Evolutionary conservation across 2,888 invertebrate genomes (phyloP).

Genomic region (Micropterix aruncella): DNA sequence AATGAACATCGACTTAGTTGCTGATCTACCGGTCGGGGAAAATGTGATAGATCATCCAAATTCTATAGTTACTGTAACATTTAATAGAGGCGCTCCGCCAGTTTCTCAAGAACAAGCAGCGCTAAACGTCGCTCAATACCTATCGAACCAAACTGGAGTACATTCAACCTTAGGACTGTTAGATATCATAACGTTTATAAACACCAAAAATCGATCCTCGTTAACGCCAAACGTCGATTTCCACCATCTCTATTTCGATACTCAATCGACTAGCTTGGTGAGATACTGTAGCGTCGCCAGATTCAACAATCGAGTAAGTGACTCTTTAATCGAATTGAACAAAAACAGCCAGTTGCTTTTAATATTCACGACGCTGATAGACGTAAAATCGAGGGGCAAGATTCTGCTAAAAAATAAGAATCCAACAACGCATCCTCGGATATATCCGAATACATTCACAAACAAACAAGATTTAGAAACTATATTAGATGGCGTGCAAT

Average conservation of each 20-base stretch:
- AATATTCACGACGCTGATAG: not conserved
- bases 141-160: not conserved
- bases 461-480: not conserved
- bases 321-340: not conserved
- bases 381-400: not conserved
- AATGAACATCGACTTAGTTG: conserved; percentile 46
- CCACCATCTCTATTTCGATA: not conserved
- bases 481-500: not conserved
- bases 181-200: not conserved
- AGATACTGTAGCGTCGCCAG: not conserved
- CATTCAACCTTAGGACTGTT: not conserved
- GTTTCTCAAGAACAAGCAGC: not conserved
- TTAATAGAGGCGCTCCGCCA: not conserved
- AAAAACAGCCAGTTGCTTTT: not conserved
- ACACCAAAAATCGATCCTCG: not conserved
- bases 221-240: not conserved
- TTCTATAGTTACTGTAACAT: not conserved
- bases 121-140: not conserved
- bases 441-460: not conserved
- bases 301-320: not conserved
- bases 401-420: not conserved
- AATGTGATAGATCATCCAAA: conserved; percentile 54
- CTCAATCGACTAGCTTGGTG: not conserved
- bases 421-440: not conserved
- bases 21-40: conserved; percentile 49